A percentile compares a stretch with the other conserved stretches of the same genome.
phyloP scores from a whole-genome alignment of 2,888 invertebrate genomes.

The Agriopis leucophaearia region DNA sequence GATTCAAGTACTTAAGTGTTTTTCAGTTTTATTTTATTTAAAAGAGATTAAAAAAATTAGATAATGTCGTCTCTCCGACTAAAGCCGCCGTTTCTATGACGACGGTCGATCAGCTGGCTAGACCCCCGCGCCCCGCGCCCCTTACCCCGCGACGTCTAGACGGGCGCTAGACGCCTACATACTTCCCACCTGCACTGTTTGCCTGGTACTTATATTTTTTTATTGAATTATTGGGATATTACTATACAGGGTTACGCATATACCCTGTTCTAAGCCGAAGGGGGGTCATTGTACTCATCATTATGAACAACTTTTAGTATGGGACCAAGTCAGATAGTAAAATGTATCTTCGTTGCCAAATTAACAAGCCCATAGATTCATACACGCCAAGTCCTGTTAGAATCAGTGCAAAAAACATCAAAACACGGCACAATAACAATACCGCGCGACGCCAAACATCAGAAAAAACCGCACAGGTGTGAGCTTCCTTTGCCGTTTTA shows the following conservation, averaged over 20 bases:
- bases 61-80: background rate
- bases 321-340: too few species aligned
- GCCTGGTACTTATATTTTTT: conserved; percentile 4
- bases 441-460: conserved; percentile 8
- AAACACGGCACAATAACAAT: conserved; percentile 8
- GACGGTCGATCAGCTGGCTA: conserved; percentile 46
- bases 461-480: conserved; percentile 14
- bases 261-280: too few species aligned
- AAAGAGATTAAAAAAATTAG: background rate
- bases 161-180: conserved; percentile 29
- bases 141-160: conserved; percentile 36
- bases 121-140: conserved; percentile 29
- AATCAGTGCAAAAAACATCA: conserved; percentile 1
- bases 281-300: too few species aligned
- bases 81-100: conserved; percentile 27
- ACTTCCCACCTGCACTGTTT: conserved; percentile 2
- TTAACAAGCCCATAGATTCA: too few species aligned
- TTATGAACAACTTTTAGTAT: too few species aligned
- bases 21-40: background rate
- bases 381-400: conserved; percentile 3
- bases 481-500: conserved; percentile 15
- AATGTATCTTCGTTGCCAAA: too few species aligned
- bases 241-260: too few species aligned
- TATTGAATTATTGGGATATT: background rate
- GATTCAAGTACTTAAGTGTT: too few species aligned